A percentile compares a stretch with the other conserved stretches of the same genome.
Conservation (phyloP, 2,888 invertebrate genomes). For the Diploptera punctata region DNA sequence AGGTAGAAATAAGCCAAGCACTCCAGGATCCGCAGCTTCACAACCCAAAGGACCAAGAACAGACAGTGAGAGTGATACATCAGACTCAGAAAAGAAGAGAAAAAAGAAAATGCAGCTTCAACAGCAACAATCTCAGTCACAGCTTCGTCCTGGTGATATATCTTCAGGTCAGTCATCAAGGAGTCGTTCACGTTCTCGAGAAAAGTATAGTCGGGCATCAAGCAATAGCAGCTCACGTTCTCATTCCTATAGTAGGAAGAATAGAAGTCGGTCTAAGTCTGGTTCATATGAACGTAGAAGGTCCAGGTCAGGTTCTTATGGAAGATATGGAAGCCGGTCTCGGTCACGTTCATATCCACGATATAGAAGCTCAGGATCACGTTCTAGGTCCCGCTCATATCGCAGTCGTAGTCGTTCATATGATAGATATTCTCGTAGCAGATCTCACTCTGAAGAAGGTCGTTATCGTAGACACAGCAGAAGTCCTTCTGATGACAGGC, state of each 20-base stretch:
- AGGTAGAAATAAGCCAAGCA: slow-evolving; percentile 46
- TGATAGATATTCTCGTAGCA: slow-evolving; percentile 60
- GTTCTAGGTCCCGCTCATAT: slow-evolving; percentile 49
- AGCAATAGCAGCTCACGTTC: slow-evolving; percentile 55
- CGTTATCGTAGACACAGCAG: slow-evolving; percentile 56
- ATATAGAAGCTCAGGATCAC: slow-evolving; percentile 50
- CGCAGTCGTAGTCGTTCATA: slow-evolving; percentile 56
- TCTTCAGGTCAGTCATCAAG: slow-evolving; percentile 67
- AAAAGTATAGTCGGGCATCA: slow-evolving; percentile 55
- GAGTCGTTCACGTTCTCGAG: slow-evolving; percentile 64
- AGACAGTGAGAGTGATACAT: slow-evolving; percentile 54
- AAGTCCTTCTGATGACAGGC: slow-evolving; percentile 58
- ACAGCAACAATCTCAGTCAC: slow-evolving; percentile 6
- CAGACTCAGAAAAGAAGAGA: slow-evolving; percentile 50
- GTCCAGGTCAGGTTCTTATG: slow-evolving; percentile 44
- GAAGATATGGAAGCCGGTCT: slow-evolving; percentile 40
- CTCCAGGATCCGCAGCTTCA: slow-evolving; percentile 53
- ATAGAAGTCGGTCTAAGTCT: slow-evolving; percentile 48
- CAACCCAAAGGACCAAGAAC: slow-evolving; percentile 53
- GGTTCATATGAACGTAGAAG: slow-evolving; percentile 40
- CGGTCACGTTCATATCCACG: slow-evolving; percentile 63
- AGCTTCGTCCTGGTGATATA: slow-evolving; percentile 45
- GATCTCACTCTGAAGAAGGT: slow-evolving; percentile 65
- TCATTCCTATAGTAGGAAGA: slow-evolving; percentile 53
- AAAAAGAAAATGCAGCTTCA: slow-evolving; percentile 45